A percentile compares a stretch with the other conserved stretches of the same genome.
phyloP scores from a whole-genome alignment of 2,888 invertebrate genomes.

The Drosophila borborema region DNA sequence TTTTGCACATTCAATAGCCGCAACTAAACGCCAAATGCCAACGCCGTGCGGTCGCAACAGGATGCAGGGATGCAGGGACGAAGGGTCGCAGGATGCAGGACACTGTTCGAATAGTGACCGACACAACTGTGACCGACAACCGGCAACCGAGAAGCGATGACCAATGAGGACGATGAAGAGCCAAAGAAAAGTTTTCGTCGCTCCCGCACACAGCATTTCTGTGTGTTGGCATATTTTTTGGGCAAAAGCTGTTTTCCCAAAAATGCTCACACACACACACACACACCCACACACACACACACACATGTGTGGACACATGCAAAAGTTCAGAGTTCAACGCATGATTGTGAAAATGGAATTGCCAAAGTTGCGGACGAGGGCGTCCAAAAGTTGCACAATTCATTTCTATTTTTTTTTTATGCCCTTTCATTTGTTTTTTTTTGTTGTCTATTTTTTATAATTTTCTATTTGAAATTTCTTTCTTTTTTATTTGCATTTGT shows the following conservation, averaged over 20 bases:
- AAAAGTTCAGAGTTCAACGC: conserved; percentile 81
- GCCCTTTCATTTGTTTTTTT: conserved; percentile 21
- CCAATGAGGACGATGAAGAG: conserved; percentile 62
- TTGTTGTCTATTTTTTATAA: conserved; percentile 10
- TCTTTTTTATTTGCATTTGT: conserved; percentile 53
- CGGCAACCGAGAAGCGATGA: conserved; percentile 46
- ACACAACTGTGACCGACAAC: conserved; percentile 76
- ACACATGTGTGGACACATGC: conserved; percentile 40
- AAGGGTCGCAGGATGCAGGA: neutral
- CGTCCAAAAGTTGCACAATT: conserved; percentile 68
- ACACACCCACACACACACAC: conserved; percentile 38
- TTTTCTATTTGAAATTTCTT: conserved; percentile 28
- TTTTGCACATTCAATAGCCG: conserved; percentile 78
- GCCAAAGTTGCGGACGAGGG: conserved; percentile 77
- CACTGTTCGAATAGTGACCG: conserved; percentile 34
- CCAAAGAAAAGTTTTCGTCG: conserved; percentile 61
- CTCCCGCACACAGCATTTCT: conserved; percentile 41
- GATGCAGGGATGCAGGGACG: conserved; percentile 8
- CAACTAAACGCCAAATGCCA: conserved; percentile 79
- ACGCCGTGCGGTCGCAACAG: conserved; percentile 53
- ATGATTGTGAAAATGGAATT: conserved; percentile 83
- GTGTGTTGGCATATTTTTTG: conserved; percentile 73
- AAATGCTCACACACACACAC: conserved; percentile 53
- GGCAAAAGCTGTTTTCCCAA: conserved; percentile 70
- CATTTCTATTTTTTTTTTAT: conserved; percentile 8